Base-by-base conservation (phyloP, 1,140 invertebrate species). In the Euglossa dilemma region DNA sequence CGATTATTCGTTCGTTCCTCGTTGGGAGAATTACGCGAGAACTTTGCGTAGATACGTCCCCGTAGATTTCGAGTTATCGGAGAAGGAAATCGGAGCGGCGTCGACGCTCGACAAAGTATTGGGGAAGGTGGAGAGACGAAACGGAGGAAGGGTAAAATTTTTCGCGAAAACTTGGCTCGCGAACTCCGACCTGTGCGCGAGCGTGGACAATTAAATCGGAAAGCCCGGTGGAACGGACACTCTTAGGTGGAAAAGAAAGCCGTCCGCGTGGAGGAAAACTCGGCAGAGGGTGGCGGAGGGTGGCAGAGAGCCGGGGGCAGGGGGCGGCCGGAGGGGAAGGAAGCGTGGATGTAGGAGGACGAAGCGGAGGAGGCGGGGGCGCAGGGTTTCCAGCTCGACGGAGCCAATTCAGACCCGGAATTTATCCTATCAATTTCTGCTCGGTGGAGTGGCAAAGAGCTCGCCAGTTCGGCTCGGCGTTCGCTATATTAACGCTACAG, bases 371-470 rank as follows among this genome's bases (percentile, higher is more conserved):
- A 25, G 85, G 83, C 54, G 83, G 83, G 87, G 83, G 85, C 87
- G 88, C 85, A 79, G 90, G 91, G 91, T 95, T 95, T 95, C 94
- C 95, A 95, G 94, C 95, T 95, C 94, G 95, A 92, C 94, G 95
- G 93, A 94, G 94, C 94, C 95, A 95, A 95, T 95, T 95, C 95
- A 95, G 95, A 95, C 93, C 95, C 94, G 94, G 95, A 95, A 95
- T 95, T 95, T 95, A 95, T 95, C 95, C 95, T 95, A 95, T 95
- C 95, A 95, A 95, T 95, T 95, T 95, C 95, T 95, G 95, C 95
- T 95, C 94, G 95, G 94, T 95, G 94, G 95, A 95, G 95, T 95
- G 95, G 94, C 94, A 95, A 95, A 95, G 95, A 95, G 94, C 93
- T 93, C 93, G 91, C 91, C 91, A 92, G 91, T 90, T 87, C 79